Evolutionary conservation across 2,797 vertebrate species (phyloP).

Genomic region (Psittacula echo): DNA sequence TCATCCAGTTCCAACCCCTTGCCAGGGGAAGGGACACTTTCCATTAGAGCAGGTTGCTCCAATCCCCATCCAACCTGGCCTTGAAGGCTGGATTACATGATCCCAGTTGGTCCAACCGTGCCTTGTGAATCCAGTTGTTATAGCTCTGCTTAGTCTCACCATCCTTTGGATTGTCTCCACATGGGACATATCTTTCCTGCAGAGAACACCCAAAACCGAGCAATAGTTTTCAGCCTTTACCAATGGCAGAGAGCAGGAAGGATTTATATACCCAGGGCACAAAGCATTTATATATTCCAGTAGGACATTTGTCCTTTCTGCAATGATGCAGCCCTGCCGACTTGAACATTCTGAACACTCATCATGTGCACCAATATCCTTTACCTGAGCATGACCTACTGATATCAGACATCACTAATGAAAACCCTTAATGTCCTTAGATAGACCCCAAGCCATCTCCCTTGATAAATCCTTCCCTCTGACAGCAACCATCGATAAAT

Average conservation of each 20-base stretch:
- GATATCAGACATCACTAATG: background rate
- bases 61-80: background rate
- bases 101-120: background rate
- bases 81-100: background rate
- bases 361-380: background rate
- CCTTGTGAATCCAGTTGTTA: background rate
- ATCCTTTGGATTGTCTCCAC: background rate
- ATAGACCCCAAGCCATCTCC: background rate
- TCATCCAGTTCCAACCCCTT: background rate
- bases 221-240: background rate
- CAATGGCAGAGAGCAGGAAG: background rate
- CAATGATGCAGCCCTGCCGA: background rate
- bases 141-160: background rate
- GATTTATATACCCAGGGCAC: background rate
- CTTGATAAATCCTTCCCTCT: background rate
- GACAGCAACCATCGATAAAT: background rate
- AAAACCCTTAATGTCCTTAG: background rate
- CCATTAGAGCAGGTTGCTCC: background rate
- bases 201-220: background rate
- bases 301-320: background rate
- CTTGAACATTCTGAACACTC: background rate
- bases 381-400: background rate
- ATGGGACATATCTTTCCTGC: background rate
- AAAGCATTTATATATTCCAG: background rate
- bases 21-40: background rate